Base-by-base conservation (phyloP, 2,113 vertebrate genomes). In the Misgurnus mizolepis region DNA sequence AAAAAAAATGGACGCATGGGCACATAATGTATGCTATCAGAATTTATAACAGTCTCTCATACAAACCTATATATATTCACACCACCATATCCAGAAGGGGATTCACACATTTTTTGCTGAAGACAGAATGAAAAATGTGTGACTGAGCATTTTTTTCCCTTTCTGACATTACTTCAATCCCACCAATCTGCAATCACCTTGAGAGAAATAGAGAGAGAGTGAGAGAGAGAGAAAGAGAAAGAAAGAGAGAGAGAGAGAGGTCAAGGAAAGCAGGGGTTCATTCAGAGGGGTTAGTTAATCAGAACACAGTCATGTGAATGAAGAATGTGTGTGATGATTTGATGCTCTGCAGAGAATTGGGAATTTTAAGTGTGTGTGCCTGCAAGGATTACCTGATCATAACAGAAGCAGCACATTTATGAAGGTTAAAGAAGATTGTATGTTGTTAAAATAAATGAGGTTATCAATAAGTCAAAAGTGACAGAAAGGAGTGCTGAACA, bases 61-160 rank as follows among this genome's bases (percentile, higher is more conserved):
- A 22, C 22, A 22, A 22, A 22, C 22, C 22, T 22, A 22, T 22
- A 22, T 22, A 80, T 86, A 84, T 82, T 75, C 80, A 75, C 80
- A 75, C 62, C 61, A 27, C 41, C 18, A 17, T 1, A 9, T 75
- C 41, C 49, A 80, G n/a, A 74, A 47, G 14, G 73, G 67, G 27
- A 49, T 79, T 72, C 27, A 41, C 62, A 69, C 64, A 61, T 83
- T 84, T 83, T 70, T 41, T 79, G 75, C 78, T 72, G 75, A 78
- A 80, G 77, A 86, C 83, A 80, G 75, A 67, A 65, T 79, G 83
- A 82, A 53, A 85, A 81, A 76, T 5, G 45, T 76, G 80, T 18
- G 22, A 76, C 22, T 27, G 76, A 65, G 76, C 79, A 65, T 62
- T 81, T 76, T 81, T 55, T 69, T 81, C 61, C 80, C 56, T 81